These are phyloP conservation scores for Drosophila ustulata DNA, from an alignment of 2,888 invertebrate genomes.

Conservation along the genomic window DNA sequence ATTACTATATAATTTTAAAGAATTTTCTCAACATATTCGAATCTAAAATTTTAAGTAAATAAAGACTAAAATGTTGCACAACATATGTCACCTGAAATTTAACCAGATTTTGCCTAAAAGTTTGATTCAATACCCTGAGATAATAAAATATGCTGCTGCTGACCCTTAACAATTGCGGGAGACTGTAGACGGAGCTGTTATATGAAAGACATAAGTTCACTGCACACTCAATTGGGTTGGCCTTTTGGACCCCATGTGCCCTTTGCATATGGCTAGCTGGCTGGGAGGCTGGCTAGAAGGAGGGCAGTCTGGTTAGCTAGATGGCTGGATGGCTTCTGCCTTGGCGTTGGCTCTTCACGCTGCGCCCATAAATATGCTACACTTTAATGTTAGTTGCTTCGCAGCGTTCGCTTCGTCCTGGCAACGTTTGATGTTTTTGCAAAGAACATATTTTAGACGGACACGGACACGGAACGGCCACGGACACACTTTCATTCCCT, in stretches of 20 bases:
- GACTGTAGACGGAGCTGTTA: conserved; percentile 25
- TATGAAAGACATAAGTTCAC: conserved; percentile 40
- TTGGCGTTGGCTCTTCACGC: conserved; percentile 32
- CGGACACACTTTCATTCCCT: conserved; percentile 57
- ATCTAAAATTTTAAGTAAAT: no score
- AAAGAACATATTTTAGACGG: conserved; percentile 55
- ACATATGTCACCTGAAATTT: background rate
- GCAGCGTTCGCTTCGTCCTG: conserved; percentile 31
- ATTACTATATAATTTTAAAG: no score
- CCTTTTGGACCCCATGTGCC: conserved; percentile 26
- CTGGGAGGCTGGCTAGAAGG: conserved; percentile 3
- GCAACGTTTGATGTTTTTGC: conserved; percentile 67
- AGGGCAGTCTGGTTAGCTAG: conserved; percentile 4
- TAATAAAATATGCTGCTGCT: conserved; percentile 3
- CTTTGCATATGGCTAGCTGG: conserved; percentile 29
- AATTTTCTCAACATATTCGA: no score
- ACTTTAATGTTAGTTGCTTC: conserved; percentile 45
- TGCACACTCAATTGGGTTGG: conserved; percentile 54
- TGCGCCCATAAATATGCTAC: conserved; percentile 73
- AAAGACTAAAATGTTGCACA: no score
- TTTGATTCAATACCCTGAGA: background rate
- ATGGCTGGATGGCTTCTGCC: background rate
- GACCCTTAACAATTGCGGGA: conserved; percentile 17
- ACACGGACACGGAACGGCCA: conserved; percentile 33
- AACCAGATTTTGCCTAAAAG: background rate